Percentiles rank a stretch among this genome's conserved stretches.
Evolutionary conservation across 2,888 invertebrate genomes (phyloP).

Genomic region (Drosophila maculinotata): DNA sequence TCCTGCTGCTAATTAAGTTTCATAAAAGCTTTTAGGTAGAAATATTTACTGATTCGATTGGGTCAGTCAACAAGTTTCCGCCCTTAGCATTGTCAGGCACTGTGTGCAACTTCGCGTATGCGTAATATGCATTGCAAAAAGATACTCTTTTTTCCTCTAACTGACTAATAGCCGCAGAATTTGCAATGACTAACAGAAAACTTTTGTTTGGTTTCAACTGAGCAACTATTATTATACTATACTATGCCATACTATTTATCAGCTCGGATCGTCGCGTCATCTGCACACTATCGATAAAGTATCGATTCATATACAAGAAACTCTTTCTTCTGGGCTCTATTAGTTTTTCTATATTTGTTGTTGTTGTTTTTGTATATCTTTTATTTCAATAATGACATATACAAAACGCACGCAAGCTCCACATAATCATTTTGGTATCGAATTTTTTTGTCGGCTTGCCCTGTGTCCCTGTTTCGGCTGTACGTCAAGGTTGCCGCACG

Average conservation of each 20-base stretch:
- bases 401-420: conserved; percentile 68
- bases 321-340: conserved; percentile 15
- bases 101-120: conserved; percentile 39
- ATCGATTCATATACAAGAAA: conserved; percentile 42
- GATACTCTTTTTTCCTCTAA: background rate
- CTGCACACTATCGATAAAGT: conserved; percentile 38
- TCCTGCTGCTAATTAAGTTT: conserved; percentile 3
- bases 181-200: conserved; percentile 29
- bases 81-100: background rate
- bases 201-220: conserved; percentile 7
- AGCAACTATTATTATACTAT: conserved; percentile 1
- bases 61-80: conserved; percentile 19
- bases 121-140: conserved; percentile 32
- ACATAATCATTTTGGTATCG: conserved; percentile 57
- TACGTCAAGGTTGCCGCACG: conserved; percentile 60
- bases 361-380: conserved; percentile 24
- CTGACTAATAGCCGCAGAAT: conserved; percentile 4
- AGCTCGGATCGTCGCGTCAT: conserved; percentile 41
- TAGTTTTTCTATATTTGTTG: conserved; percentile 5
- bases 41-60: conserved; percentile 16
- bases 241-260: conserved; percentile 21
- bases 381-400: conserved; percentile 70
- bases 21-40: conserved; percentile 12
- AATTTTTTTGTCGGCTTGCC: conserved; percentile 25
- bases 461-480: conserved; percentile 21